Evolutionary conservation across 2,797 vertebrate genomes (phyloP).

Genomic region (Yasuhikotakia modesta): DNA sequence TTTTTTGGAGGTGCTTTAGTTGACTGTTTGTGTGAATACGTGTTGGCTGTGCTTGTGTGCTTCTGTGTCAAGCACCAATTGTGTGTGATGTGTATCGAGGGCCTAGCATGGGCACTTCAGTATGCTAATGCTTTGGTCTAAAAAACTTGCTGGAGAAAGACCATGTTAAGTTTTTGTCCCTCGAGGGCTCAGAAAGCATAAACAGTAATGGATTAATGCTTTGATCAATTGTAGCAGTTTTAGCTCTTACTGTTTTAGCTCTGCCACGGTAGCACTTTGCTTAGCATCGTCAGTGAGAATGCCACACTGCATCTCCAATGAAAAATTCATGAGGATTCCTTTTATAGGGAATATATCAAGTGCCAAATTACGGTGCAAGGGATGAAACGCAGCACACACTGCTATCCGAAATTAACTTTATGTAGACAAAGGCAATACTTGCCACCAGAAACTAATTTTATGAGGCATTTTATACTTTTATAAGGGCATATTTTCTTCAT

Average conservation of each 20-base stretch:
- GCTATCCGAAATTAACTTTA: not conserved
- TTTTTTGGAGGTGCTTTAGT: not conserved
- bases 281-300: slow-evolving; percentile 47
- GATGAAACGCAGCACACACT: slow-evolving; percentile 32
- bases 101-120: not conserved
- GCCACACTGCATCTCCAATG: slow-evolving; percentile 52
- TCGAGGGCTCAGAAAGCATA: slow-evolving; percentile 35
- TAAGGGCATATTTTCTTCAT: not conserved
- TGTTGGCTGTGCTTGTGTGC: not conserved
- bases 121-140: slow-evolving; percentile 36
- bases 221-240: slow-evolving; percentile 56
- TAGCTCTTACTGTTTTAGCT: slow-evolving; percentile 27
- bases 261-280: slow-evolving; percentile 27
- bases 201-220: slow-evolving; percentile 44
- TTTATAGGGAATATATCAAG: slow-evolving; percentile 59
- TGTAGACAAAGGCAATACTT: not conserved
- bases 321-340: slow-evolving; percentile 61
- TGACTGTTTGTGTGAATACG: not conserved
- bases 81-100: slow-evolving; percentile 16
- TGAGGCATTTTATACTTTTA: not conserved
- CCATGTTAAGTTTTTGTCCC: slow-evolving; percentile 6
- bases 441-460: not conserved
- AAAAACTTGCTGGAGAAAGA: not conserved
- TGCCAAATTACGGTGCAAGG: slow-evolving; percentile 48
- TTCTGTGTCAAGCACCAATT: slow-evolving; percentile 34